Base-by-base conservation (phyloP, 1,140 invertebrate species). In the Ladona fulva region DNA sequence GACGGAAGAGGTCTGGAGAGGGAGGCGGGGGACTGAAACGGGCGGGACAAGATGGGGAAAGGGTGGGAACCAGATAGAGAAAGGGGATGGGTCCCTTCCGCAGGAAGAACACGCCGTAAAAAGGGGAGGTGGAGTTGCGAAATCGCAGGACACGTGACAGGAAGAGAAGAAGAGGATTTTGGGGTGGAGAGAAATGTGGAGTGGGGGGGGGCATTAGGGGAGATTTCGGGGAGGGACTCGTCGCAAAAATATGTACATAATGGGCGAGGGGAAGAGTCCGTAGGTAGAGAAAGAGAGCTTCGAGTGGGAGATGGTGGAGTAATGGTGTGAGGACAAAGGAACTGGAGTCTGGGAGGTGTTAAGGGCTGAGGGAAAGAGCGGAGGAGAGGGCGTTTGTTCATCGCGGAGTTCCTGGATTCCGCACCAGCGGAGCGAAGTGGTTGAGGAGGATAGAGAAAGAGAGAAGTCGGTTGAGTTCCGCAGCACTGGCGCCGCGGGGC, bases 191-290 rank as follows among this genome's bases (percentile, higher is more conserved):
- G n/a, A n/a, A n/a, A 3, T 24, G 24, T 24, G n/a, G 25, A 24
- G 29, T 37, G 76, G 76, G 76, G 3, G 25, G 29, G 29, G 29
- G n/a, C n/a, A n/a, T n/a, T n/a, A 42, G 24, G 76, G n/a, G 24
- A 77, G 77, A 44, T 24, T 24, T 29, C 25, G 77, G 77, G 52
- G 66, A 22, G 77, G 66, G 22, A 77, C 42, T 22, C 24, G 42
- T 59, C 24, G 77, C 16, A 79, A 79, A 24, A 81, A 77, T 22
- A 81, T 44, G 37, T 29, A 75, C 74, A 81, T 74, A 19, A 82
- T 77, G 73, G 25, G 25, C 59, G 29, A 59, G 73, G 77, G 19
- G 52, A 25, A 0, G 42, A 25, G 29, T 8, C 29, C 14, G 77
- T 14, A 73, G 77, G 25, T 0, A 52, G 44, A 52, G 19, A 52